Evolutionary conservation across 1,140 invertebrate genomes (phyloP).

Genomic region (Heliconius nattereri): DNA sequence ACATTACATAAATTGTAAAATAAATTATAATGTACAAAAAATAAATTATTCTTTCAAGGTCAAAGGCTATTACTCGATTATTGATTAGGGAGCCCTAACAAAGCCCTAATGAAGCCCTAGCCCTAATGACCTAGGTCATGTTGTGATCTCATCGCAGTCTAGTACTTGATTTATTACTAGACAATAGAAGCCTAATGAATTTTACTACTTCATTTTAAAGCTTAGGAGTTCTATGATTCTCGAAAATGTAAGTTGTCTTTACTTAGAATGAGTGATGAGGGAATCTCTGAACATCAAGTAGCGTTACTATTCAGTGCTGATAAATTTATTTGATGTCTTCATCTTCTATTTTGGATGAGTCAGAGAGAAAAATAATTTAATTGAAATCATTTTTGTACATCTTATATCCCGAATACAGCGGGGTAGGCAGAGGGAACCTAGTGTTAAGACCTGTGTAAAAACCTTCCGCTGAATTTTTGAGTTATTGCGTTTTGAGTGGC

Average conservation of each 20-base stretch:
- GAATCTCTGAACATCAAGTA: not conserved
- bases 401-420: too few species aligned
- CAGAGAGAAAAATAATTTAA: not conserved
- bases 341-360: not conserved
- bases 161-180: not conserved
- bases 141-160: constrained; percentile 26
- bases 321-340: not conserved
- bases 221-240: not conserved
- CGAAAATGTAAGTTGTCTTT: not conserved
- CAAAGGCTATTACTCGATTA: constrained; percentile 22
- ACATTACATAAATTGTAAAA: not conserved
- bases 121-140: constrained; percentile 14
- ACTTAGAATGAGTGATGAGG: not conserved
- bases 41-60: constrained; percentile 15
- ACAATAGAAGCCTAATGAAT: not conserved
- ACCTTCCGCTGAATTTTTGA: too few species aligned
- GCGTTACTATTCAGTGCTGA: not conserved
- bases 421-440: too few species aligned
- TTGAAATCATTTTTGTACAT: too few species aligned
- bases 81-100: constrained; percentile 19
- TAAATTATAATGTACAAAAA: constrained; percentile 21
- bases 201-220: not conserved
- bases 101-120: too few species aligned
- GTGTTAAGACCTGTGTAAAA: too few species aligned
- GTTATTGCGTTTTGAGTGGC: too few species aligned